Conservation (phyloP, 1,140 invertebrate species). For the Holcopasites calliopsidis region DNA sequence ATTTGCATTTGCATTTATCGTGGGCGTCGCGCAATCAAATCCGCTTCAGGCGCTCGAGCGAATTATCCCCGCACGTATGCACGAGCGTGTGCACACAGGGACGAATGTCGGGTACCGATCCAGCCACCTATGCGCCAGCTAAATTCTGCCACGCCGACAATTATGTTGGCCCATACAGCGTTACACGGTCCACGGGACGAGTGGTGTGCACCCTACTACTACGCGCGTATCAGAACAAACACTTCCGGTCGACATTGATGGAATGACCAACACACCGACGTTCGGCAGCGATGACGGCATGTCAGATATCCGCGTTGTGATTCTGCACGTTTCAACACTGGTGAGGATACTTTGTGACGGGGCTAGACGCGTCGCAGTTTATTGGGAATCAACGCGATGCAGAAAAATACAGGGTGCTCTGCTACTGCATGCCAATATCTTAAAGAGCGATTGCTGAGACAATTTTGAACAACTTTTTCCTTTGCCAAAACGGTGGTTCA, state of each 20-base stretch:
- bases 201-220: background rate
- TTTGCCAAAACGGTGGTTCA: too few species aligned
- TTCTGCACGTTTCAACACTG: background rate
- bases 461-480: too few species aligned
- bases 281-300: background rate
- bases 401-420: too few species aligned
- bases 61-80: constrained; percentile 34
- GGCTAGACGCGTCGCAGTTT: too few species aligned
- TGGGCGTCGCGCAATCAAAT: constrained; percentile 39
- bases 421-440: too few species aligned
- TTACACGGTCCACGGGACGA: constrained; percentile 24
- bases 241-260: constrained; percentile 36
- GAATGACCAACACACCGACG: constrained; percentile 1
- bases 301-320: background rate
- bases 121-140: constrained; percentile 9
- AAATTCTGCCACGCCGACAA: constrained; percentile 46
- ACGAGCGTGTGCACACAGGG: background rate
- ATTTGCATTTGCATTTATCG: constrained; percentile 47
- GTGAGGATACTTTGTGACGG: background rate
- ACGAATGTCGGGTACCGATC: constrained; percentile 34
- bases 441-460: too few species aligned
- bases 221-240: constrained; percentile 35
- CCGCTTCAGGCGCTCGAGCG: constrained; percentile 28
- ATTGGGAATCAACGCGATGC: too few species aligned
- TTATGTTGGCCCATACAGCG: constrained; percentile 33